Base-by-base conservation (phyloP, 2,888 invertebrate genomes). In the Metalampra italica region DNA sequence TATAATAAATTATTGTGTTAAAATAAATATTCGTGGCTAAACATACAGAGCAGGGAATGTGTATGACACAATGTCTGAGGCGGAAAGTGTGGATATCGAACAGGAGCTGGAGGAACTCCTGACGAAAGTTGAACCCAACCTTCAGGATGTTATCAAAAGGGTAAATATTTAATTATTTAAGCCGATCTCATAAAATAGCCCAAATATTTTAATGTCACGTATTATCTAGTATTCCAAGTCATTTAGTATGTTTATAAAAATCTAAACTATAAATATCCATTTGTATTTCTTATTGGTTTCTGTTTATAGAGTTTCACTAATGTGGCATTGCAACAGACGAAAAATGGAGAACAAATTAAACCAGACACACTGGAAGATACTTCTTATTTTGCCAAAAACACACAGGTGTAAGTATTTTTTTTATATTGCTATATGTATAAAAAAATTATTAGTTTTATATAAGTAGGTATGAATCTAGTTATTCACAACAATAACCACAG, bases 81-180 rank as follows among this genome's bases (percentile, higher is more conserved):
- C 81, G 60, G 82, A 79, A 61, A 64, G 55, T 53, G 59, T 82
- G 60, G 90, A 90, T 62, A 78, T 91, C 56, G 83, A 89, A 52
- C 78, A 85, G 56, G 88, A 91, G 61, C 78, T 91, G 55, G 82
- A 82, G 53, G 74, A 89, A 48, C 78, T 90, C 49, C 62, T 92
- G 52, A 79, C 84, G 12, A 82, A 82, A 65, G 85, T 91, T 29
- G 90, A 90, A 56, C 91, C 91, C 2, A 84, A 90, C 64, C 80
- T 91, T 51, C 91, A 91, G 74, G 91, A 91, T 67, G 90, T 91
- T 80, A 85, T 92, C 64, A 91, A 90, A 76, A 80, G 91, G 78
- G 92, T 92, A 81, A 87, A 80, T 81, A 75, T 62, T 55, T 51
- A 53, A 43, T 3, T 13, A 39, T 39, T 39, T 39, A 2, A 4